phyloP scores from a whole-genome alignment of 2,113 vertebrate species.

The Dipodomys ordii region DNA sequence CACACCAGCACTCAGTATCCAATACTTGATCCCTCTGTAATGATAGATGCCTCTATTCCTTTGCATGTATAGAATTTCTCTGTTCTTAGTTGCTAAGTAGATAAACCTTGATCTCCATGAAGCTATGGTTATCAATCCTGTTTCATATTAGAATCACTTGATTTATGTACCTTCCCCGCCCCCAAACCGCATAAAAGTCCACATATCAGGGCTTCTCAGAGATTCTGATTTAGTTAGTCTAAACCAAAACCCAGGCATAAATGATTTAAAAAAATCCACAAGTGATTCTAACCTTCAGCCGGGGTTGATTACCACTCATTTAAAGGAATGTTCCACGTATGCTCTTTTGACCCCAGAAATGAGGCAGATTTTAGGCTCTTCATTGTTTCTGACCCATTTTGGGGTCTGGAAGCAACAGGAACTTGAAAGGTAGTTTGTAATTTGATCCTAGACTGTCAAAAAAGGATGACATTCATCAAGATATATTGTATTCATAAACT shows the following conservation, averaged over 20 bases:
- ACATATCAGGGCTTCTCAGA: background rate
- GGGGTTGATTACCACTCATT: background rate
- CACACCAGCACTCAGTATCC: background rate
- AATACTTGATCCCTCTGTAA: background rate
- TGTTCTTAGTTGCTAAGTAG: constrained; percentile 49
- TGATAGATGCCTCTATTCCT: background rate
- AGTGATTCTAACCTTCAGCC: background rate
- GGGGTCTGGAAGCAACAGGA: background rate
- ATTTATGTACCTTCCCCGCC: background rate
- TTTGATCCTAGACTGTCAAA: background rate
- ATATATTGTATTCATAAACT: no score
- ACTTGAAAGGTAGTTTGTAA: constrained; percentile 43
- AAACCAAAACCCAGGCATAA: background rate
- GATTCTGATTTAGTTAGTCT: constrained; percentile 4
- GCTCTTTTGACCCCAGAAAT: constrained; percentile 16
- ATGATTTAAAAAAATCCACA: background rate
- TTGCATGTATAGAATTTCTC: constrained; percentile 39
- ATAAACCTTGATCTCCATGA: background rate
- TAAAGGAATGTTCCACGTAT: constrained; percentile 10
- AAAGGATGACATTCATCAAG: no score
- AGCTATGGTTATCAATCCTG: background rate
- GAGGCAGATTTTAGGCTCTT: constrained; percentile 8
- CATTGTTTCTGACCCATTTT: constrained; percentile 30
- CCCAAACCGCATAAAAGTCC: background rate
- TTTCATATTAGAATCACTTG: constrained; percentile 26